phyloP scores from a whole-genome alignment of 2,113 vertebrate genomes.

The Thamnophis sirtalis region DNA sequence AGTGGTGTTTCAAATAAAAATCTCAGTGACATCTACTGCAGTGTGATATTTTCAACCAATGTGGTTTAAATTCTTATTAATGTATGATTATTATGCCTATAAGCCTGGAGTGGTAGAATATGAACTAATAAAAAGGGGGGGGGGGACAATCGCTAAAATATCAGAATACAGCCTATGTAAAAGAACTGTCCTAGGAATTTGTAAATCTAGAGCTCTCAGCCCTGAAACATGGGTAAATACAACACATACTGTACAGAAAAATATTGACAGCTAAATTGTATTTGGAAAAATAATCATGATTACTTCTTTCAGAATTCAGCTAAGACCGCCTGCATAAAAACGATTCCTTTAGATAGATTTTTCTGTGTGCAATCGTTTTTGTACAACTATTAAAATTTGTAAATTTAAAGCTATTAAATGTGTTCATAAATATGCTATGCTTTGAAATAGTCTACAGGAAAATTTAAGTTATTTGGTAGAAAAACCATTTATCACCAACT shows the following conservation, averaged over 20 bases:
- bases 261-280: not conserved
- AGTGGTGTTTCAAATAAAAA: not conserved
- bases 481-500: slow-evolving; percentile 22
- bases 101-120: not conserved
- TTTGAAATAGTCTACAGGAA: slow-evolving; percentile 32
- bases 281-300: not conserved
- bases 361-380: slow-evolving; percentile 33
- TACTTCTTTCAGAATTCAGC: slow-evolving; percentile 11
- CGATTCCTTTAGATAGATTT: not conserved
- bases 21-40: not conserved
- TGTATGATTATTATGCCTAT: not conserved
- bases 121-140: not conserved
- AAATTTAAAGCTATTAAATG: slow-evolving; percentile 39
- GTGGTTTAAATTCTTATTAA: not conserved
- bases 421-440: slow-evolving; percentile 29
- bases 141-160: not conserved
- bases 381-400: slow-evolving; percentile 26
- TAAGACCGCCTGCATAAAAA: slow-evolving; percentile 15
- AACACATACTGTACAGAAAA: not conserved
- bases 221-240: not conserved
- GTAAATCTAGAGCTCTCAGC: slow-evolving; percentile 11
- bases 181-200: not conserved
- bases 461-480: slow-evolving; percentile 36
- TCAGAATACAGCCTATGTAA: not conserved
- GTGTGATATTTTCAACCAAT: not conserved